Evolutionary conservation across 2,797 vertebrate species (phyloP).

Genomic region (Selene dorsalis): DNA sequence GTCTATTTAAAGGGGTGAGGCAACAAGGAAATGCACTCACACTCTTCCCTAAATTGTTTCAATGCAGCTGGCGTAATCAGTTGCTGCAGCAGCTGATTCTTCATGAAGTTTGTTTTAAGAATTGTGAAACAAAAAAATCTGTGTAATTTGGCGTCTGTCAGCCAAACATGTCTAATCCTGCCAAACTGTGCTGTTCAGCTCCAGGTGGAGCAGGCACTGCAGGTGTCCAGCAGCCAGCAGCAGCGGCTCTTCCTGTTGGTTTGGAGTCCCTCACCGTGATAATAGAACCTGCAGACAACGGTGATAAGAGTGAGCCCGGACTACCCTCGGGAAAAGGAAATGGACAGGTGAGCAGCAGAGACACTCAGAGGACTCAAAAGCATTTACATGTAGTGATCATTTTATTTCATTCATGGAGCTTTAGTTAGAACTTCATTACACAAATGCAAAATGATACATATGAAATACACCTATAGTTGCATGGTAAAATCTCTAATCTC

Average conservation of each 20-base stretch:
- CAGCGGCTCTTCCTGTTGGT: neutral
- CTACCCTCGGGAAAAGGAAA: neutral
- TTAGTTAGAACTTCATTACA: neutral
- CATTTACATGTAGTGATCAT: neutral
- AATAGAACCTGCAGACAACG: slow-evolving; percentile 6
- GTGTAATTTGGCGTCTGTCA: neutral
- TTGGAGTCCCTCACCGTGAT: slow-evolving; percentile 13
- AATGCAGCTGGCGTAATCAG: neutral
- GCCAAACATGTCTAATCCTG: neutral
- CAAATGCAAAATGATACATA: rapidly evolving
- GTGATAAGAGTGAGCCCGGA: slow-evolving; percentile 8
- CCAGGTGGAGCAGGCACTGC: slow-evolving; percentile 44
- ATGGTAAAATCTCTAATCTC: too few relatives aligned
- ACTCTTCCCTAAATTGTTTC: neutral
- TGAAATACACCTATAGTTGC: too few relatives aligned
- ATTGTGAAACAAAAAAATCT: neutral
- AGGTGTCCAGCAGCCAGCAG: slow-evolving; percentile 18
- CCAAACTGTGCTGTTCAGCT: slow-evolving; percentile 23
- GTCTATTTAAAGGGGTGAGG: slow-evolving; percentile 24
- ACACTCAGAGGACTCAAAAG: neutral
- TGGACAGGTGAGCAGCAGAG: slow-evolving; percentile 44
- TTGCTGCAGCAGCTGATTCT: neutral
- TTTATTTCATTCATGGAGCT: neutral
- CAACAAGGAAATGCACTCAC: slow-evolving; percentile 23
- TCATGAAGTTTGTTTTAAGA: neutral